Evolutionary conservation across 2,888 invertebrate genomes (phyloP).

Genomic region (Drosophila austrosaltans): DNA sequence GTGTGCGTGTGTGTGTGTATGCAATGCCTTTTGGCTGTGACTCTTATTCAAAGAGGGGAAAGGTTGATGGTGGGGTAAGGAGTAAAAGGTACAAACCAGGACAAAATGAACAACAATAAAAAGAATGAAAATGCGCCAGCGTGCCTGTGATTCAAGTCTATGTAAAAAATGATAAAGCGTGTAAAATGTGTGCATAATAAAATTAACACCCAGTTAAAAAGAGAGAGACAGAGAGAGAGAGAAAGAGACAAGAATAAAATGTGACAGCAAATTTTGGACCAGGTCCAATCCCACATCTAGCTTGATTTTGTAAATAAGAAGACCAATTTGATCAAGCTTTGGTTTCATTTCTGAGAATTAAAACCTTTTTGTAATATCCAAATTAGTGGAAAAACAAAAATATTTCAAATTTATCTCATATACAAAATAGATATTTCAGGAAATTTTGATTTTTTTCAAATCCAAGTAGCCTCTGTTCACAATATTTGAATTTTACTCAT

Average conservation of each 20-base stretch:
- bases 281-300: too few species aligned
- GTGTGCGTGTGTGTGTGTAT: neutral
- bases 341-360: too few species aligned
- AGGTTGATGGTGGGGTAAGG: neutral
- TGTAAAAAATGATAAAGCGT: conserved; percentile 39
- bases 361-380: too few species aligned
- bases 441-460: neutral
- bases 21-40: conserved; percentile 3
- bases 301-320: too few species aligned
- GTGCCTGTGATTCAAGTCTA: conserved; percentile 31
- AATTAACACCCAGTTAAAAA: conserved; percentile 26
- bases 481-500: neutral
- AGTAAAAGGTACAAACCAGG: conserved; percentile 1
- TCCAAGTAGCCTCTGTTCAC: neutral
- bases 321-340: too few species aligned
- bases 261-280: too few species aligned
- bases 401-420: too few species aligned
- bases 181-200: conserved; percentile 44
- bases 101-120: conserved; percentile 11
- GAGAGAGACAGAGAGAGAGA: neutral
- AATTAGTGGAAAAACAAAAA: too few species aligned
- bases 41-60: neutral
- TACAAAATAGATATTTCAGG: too few species aligned
- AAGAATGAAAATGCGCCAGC: neutral
- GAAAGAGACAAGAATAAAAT: neutral